Conservation (phyloP, 2,797 vertebrate genomes). For the Allobates femoralis region DNA sequence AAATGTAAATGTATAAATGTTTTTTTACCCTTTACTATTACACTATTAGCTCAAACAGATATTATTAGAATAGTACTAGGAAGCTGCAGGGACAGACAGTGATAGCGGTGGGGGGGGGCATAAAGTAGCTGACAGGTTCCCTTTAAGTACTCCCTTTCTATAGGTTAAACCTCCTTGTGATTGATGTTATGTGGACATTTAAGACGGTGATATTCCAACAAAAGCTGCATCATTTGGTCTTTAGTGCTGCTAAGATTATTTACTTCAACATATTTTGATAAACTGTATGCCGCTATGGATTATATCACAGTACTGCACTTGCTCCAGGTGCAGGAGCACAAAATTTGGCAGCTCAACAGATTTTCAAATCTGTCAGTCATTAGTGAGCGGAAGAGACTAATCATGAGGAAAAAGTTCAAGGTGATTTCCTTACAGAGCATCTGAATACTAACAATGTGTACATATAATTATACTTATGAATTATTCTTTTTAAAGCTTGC, state of each 20-base stretch:
- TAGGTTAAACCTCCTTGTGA: too few species aligned
- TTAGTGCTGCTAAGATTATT: constrained; percentile 59
- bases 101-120: too few species aligned
- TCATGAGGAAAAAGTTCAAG: constrained; percentile 72
- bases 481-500: constrained; percentile 35
- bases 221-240: constrained; percentile 21
- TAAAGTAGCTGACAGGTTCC: too few species aligned
- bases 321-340: constrained; percentile 63
- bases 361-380: constrained; percentile 74
- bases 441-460: constrained; percentile 70
- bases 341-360: constrained; percentile 69
- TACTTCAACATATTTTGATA: constrained; percentile 68
- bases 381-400: constrained; percentile 68
- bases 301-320: constrained; percentile 65
- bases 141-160: too few species aligned
- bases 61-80: too few species aligned
- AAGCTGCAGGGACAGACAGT: too few species aligned
- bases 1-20: too few species aligned
- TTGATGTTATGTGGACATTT: neutral
- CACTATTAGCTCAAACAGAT: too few species aligned
- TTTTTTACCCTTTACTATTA: too few species aligned
- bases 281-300: constrained; percentile 65
- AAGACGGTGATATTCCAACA: constrained; percentile 9
- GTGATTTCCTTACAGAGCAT: constrained; percentile 67
- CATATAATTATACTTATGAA: constrained; percentile 62